Conservation (phyloP, 2,797 vertebrate genomes). For the Anas georgica region DNA sequence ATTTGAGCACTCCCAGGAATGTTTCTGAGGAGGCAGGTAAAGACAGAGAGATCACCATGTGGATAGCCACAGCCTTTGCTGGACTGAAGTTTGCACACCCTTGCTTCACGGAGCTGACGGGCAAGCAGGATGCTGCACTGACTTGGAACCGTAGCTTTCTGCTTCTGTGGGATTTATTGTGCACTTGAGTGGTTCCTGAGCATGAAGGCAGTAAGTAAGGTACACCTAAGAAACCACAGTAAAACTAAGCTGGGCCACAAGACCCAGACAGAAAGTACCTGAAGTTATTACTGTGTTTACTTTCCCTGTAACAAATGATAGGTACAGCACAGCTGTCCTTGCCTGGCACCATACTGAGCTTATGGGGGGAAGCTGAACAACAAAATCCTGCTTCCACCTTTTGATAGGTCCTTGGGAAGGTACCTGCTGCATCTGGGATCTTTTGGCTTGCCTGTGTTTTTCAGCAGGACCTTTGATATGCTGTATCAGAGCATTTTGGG, state of each 20-base stretch:
- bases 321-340: background rate
- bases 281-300: background rate
- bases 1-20: background rate
- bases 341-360: background rate
- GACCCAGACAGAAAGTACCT: background rate
- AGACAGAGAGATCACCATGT: background rate
- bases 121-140: background rate
- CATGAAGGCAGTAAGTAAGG: background rate
- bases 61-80: background rate
- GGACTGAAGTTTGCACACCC: background rate
- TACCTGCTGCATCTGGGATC: background rate
- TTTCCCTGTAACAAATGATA: background rate
- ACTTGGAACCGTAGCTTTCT: background rate
- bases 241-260: background rate
- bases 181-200: background rate
- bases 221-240: background rate
- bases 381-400: rapidly evolving
- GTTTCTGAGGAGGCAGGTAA: background rate
- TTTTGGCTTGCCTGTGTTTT: background rate
- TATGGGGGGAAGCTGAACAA: rapidly evolving
- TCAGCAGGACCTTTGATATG: background rate
- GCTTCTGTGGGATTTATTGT: conserved; percentile 5
- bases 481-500: background rate
- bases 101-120: background rate
- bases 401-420: background rate